Evolutionary conservation across 2,113 vertebrate species (phyloP).

Genomic region (Malurus elegans): DNA sequence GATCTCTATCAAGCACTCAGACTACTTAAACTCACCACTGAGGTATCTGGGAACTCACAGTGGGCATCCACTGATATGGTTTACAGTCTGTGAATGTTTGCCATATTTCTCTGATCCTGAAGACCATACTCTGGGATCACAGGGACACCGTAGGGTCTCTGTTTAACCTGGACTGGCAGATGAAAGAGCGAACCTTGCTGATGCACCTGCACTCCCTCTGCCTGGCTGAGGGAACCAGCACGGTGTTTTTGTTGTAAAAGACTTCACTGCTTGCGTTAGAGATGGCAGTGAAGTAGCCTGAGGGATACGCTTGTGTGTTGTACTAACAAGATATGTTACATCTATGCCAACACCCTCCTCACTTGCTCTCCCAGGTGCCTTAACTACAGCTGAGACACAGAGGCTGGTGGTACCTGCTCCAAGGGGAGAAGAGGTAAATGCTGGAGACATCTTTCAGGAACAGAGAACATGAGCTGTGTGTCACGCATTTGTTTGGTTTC

Average conservation of each 20-base stretch:
- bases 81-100: neutral
- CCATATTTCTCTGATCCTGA: neutral
- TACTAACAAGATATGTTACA: conserved; percentile 37
- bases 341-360: conserved; percentile 17
- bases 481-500: neutral
- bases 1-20: neutral
- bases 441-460: neutral
- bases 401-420: neutral
- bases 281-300: conserved; percentile 21
- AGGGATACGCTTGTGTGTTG: conserved; percentile 28
- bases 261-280: neutral
- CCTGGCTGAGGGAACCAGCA: neutral
- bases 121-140: neutral
- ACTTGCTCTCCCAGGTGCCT: neutral
- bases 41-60: neutral
- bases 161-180: neutral
- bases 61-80: neutral
- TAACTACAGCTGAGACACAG: conserved; percentile 6
- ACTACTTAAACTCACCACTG: neutral
- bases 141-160: neutral
- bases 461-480: neutral
- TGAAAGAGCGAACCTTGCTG: neutral
- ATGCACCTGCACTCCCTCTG: neutral
- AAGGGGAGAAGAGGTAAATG: neutral
- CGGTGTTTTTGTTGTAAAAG: neutral